A percentile compares a stretch with the other conserved stretches of the same genome.
These are phyloP conservation scores for Platichthys flesus DNA, from an alignment of 2,113 vertebrate genomes.

Conservation along the genomic window DNA sequence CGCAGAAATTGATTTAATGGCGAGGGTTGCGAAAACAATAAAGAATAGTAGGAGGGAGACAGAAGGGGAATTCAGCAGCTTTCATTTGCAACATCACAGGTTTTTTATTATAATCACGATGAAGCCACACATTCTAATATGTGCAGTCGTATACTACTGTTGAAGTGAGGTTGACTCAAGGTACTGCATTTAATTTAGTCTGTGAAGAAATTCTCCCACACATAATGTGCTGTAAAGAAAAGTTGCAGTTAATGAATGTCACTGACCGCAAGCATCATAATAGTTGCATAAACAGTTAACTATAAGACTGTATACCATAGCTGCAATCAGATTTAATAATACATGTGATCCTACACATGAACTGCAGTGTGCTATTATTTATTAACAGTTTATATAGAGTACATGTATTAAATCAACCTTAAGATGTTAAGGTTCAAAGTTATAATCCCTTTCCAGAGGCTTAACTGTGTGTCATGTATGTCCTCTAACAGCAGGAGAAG, in stretches of 20 bases:
- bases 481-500: too few relatives aligned
- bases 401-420: too few relatives aligned
- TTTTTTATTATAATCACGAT: background rate
- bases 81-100: background rate
- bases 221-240: too few relatives aligned
- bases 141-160: too few relatives aligned
- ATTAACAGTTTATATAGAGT: background rate
- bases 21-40: slow-evolving; percentile 18
- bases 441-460: too few relatives aligned
- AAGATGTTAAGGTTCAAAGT: too few relatives aligned
- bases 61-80: background rate
- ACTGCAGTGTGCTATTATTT: background rate
- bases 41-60: background rate
- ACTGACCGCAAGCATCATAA: too few relatives aligned
- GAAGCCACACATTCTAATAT: background rate
- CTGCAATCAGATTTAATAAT: background rate
- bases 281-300: too few relatives aligned
- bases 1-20: slow-evolving; percentile 52
- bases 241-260: too few relatives aligned
- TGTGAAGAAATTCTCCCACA: too few relatives aligned
- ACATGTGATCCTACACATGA: background rate
- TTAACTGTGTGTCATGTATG: too few relatives aligned
- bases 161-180: background rate
- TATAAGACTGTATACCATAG: background rate
- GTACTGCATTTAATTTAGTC: too few relatives aligned